Conservation (phyloP, 2,888 invertebrate species). For the Stenodera caucasica region DNA sequence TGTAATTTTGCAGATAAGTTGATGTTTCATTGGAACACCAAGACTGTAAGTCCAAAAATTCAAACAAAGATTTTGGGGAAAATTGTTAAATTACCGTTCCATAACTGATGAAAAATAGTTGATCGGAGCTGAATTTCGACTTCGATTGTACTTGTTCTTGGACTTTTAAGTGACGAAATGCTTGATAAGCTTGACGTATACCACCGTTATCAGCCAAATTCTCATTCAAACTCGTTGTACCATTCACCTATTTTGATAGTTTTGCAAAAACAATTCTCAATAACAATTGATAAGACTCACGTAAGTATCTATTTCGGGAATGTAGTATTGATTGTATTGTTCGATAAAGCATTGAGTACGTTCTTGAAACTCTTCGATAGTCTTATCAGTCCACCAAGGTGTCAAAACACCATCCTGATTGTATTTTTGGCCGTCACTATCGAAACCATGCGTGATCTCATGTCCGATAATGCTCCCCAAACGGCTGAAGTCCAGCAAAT, state of each 20-base stretch:
- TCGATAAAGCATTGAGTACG: conserved; percentile 52
- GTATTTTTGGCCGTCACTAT: conserved; percentile 52
- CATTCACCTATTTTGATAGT: conserved; percentile 52
- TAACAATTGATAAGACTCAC: conserved; percentile 33
- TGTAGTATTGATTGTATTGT: conserved; percentile 53
- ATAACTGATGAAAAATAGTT: conserved; percentile 52
- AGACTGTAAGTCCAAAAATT: conserved; percentile 39
- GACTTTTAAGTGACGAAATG: conserved; percentile 39
- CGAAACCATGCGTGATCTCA: conserved; percentile 60
- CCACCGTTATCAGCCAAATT: conserved; percentile 55
- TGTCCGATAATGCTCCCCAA: conserved; percentile 62
- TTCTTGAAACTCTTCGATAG: conserved; percentile 45
- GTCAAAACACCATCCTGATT: conserved; percentile 60
- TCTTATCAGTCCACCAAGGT: conserved; percentile 52
- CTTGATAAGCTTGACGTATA: conserved; percentile 46
- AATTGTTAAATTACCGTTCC: conserved; percentile 46
- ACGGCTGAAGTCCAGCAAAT: conserved; percentile 60
- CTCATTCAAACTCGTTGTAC: conserved; percentile 56
- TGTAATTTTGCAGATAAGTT: conserved; percentile 38
- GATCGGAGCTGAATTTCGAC: conserved; percentile 45
- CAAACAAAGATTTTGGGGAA: not conserved
- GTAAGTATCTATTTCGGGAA: conserved; percentile 47
- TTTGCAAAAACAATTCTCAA: not conserved
- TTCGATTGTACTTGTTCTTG: not conserved
- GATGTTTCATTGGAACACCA: conserved; percentile 50